Percentiles rank a stretch among this genome's conserved stretches.
phyloP scores from a whole-genome alignment of 2,113 vertebrate species.

The Oriolus oriolus region DNA sequence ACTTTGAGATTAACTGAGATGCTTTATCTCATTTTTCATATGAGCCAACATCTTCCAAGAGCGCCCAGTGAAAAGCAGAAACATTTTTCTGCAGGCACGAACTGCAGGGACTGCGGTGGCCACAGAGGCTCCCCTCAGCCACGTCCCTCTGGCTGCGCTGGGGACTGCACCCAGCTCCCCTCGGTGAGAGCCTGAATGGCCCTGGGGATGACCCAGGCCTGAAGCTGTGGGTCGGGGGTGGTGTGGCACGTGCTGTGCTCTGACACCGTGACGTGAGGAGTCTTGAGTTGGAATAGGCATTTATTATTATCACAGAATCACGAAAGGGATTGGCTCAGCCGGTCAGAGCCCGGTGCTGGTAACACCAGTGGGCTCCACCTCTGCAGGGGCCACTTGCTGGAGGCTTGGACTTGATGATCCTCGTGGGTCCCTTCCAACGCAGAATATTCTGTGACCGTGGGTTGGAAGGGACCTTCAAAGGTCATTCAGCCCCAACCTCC shows the following conservation, averaged over 20 bases:
- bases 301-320: neutral
- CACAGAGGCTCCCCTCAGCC: neutral
- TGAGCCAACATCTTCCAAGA: neutral
- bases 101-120: fast-evolving
- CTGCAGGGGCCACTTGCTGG: neutral
- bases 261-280: neutral
- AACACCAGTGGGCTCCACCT: neutral
- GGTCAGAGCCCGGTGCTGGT: neutral
- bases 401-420: neutral
- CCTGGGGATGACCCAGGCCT: neutral
- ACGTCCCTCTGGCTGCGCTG: neutral
- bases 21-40: neutral
- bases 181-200: fast-evolving
- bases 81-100: too few relatives aligned
- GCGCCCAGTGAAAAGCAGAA: neutral
- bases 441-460: fast-evolving
- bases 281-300: neutral
- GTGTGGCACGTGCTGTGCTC: neutral
- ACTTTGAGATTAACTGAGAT: neutral
- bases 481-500: fast-evolving
- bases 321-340: fast-evolving
- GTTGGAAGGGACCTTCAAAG: neutral
- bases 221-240: neutral
- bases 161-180: neutral
- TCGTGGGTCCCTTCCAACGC: neutral